Base-by-base conservation (phyloP, 2,797 vertebrate species). In the Lithobates sylvaticus region DNA sequence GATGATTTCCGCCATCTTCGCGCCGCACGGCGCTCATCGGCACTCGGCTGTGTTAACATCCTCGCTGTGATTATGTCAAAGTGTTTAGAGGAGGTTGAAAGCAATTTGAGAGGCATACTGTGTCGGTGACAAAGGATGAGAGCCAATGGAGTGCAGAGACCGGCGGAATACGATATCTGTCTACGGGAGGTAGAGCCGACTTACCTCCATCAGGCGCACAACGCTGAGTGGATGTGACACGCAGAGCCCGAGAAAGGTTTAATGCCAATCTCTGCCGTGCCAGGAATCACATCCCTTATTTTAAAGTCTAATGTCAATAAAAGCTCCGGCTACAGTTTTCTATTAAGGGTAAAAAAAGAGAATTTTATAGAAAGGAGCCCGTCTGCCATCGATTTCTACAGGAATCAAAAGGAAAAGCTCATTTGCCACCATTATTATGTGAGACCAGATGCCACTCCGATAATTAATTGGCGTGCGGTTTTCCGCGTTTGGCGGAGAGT, bases 51-150 rank as follows among this genome's bases (percentile, higher is more conserved):
- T 78, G 58, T 50, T 65, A 73, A 23, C 21, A 67, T 47, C 21
- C 85, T 67, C 9, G 61, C 69, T 87, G 81, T 27, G 75, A 86
- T 86, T 42, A 81, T 86, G 80, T 83, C 75, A 87, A 73, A 78
- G 75, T 65, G 58, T 83, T 87, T 77, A 77, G 73, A 78, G 76
- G 36, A 78, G 69, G 39, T 36, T 83, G 76, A 78, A 86, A 83
- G 76, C 68, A 72, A 78, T 74, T 73, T 54, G 27, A 34, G 78
- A 34, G 27, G 26, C 73, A 61, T 67, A 54, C 47, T 82, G 85
- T 72, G 78, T n/a, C 50, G 68, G 54, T 54, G 75, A 78, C 68
- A 74, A 65, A 83, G 75, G 58, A 83, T 26, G 29, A 23, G 61
- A 58, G 54, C 1, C 75, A 16, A 44, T 26, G 10, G 79, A 50